Evolutionary conservation across 1,140 invertebrate species (phyloP).

Genomic region (Reticulitermes speratus): DNA sequence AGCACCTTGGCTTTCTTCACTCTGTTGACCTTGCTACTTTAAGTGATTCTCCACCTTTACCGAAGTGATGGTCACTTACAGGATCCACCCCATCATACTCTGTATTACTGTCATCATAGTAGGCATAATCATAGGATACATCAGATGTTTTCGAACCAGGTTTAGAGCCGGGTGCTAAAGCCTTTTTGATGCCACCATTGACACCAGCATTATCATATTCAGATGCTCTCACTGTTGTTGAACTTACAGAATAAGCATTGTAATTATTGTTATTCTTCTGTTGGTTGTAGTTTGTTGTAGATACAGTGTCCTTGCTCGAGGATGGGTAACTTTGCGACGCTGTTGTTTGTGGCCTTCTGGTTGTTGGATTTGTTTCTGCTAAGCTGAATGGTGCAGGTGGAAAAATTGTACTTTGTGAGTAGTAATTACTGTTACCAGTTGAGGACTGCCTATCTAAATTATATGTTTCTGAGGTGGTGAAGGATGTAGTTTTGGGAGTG

Average conservation of each 20-base stretch:
- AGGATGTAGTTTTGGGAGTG: neutral
- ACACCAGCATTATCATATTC: neutral
- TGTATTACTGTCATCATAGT: slow-evolving; percentile 28
- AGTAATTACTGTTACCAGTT: neutral
- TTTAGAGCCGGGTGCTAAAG: neutral
- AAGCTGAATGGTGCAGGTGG: neutral
- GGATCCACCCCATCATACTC: slow-evolving; percentile 33
- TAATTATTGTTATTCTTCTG: neutral
- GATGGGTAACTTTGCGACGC: neutral
- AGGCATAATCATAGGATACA: slow-evolving; percentile 33
- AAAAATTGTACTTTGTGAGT: neutral
- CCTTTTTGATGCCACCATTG: neutral
- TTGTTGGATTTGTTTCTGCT: neutral
- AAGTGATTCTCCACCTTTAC: slow-evolving; percentile 32
- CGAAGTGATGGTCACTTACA: slow-evolving; percentile 33
- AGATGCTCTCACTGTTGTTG: neutral
- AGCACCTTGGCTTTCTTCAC: neutral
- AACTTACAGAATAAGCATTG: neutral
- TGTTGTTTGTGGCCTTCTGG: neutral
- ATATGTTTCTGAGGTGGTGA: neutral
- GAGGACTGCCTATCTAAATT: neutral
- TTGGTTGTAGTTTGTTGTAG: neutral
- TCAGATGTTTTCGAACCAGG: neutral
- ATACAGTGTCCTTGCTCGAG: neutral
- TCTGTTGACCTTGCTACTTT: slow-evolving; percentile 25